Evolutionary conservation across 2,888 invertebrate genomes (phyloP).

Genomic region (Rhaphigaster nebulosa): DNA sequence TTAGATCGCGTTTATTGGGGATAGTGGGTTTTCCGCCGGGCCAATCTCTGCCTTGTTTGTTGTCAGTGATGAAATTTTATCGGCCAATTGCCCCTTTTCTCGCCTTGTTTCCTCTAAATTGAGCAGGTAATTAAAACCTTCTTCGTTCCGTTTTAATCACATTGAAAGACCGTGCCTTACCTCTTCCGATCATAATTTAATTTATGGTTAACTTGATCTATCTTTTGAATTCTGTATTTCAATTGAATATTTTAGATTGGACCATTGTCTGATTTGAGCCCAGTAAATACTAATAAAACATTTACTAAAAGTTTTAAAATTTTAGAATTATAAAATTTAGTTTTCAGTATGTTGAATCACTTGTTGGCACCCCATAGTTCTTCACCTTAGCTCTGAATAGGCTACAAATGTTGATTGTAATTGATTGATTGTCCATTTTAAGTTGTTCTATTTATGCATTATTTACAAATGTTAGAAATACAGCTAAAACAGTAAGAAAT

Average conservation of each 20-base stretch:
- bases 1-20: constrained; percentile 24
- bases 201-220: background rate
- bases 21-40: constrained; percentile 9
- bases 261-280: too few species aligned
- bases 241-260: background rate
- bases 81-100: constrained; percentile 8
- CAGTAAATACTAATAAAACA: too few species aligned
- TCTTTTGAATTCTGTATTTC: background rate
- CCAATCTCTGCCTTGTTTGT: constrained; percentile 35
- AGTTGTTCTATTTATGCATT: too few species aligned
- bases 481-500: too few species aligned
- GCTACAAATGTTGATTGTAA: too few species aligned
- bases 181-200: background rate
- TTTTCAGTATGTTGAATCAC: too few species aligned
- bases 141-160: background rate
- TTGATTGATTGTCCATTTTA: too few species aligned
- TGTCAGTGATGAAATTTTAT: constrained; percentile 35
- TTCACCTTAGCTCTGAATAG: too few species aligned
- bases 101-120: constrained; percentile 20
- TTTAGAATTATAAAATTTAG: too few species aligned
- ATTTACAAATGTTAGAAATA: too few species aligned
- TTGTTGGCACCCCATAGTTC: too few species aligned
- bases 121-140: background rate
- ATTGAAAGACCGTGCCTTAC: background rate
- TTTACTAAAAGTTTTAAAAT: too few species aligned